Evolutionary conservation across 2,888 invertebrate genomes (phyloP).

Genomic region (Synergus japonicus): DNA sequence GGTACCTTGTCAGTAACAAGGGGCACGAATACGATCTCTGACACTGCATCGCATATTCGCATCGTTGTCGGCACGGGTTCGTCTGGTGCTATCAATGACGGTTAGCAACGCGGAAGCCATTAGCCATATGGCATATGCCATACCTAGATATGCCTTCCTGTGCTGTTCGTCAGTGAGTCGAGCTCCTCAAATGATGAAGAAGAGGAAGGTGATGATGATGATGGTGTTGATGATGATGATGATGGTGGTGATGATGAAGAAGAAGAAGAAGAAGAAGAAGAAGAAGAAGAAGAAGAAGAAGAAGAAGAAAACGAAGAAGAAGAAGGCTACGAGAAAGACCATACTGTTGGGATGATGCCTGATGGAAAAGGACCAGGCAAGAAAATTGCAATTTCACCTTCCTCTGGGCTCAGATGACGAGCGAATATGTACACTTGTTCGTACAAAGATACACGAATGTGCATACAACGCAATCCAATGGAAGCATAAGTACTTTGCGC

Average conservation of each 20-base stretch:
- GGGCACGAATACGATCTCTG: constrained; percentile 65
- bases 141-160: constrained; percentile 53
- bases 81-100: constrained; percentile 69
- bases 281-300: constrained; percentile 7
- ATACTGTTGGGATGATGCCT: neutral
- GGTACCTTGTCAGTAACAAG: constrained; percentile 59
- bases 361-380: constrained; percentile 7
- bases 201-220: neutral
- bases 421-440: constrained; percentile 18
- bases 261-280: neutral
- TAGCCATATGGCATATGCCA: constrained; percentile 73
- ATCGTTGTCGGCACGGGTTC: constrained; percentile 52
- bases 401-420: neutral
- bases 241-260: too few species aligned
- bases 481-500: neutral
- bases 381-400: constrained; percentile 27
- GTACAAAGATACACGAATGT: constrained; percentile 16
- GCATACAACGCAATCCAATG: constrained; percentile 18
- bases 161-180: constrained; percentile 42
- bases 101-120: constrained; percentile 74
- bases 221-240: neutral
- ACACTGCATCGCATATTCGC: constrained; percentile 51
- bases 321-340: neutral
- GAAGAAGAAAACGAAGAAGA: neutral
- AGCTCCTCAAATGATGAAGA: constrained; percentile 20